Conservation (phyloP, 2,113 vertebrate species). For the Gnathochromis pfefferi region DNA sequence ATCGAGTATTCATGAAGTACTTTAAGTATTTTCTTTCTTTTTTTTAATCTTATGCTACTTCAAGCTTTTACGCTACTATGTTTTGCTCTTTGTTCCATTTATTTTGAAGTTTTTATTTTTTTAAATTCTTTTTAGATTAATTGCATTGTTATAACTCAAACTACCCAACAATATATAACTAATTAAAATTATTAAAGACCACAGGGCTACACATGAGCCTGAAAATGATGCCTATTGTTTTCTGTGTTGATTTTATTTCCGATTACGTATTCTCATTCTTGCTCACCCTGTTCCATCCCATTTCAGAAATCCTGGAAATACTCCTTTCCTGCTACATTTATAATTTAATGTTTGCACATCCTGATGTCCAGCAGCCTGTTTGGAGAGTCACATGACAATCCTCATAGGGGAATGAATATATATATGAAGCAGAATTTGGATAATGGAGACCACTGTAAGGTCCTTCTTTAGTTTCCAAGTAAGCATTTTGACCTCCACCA, state of each 20-base stretch:
- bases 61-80: background rate
- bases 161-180: background rate
- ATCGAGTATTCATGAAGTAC: background rate
- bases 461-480: background rate
- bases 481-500: background rate
- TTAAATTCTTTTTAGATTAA: background rate
- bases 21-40: background rate
- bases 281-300: background rate
- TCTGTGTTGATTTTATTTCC: background rate
- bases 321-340: background rate
- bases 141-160: background rate
- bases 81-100: background rate
- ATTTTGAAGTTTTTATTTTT: background rate
- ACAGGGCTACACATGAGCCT: background rate
- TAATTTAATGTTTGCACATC: background rate
- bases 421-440: background rate
- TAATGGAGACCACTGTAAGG: background rate
- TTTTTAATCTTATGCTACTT: background rate
- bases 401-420: background rate
- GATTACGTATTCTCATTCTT: background rate
- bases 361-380: background rate
- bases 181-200: background rate
- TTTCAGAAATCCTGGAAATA: background rate
- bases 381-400: background rate
- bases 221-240: background rate